phyloP scores from a whole-genome alignment of 2,888 invertebrate species.

The Agriotes lineatus region DNA sequence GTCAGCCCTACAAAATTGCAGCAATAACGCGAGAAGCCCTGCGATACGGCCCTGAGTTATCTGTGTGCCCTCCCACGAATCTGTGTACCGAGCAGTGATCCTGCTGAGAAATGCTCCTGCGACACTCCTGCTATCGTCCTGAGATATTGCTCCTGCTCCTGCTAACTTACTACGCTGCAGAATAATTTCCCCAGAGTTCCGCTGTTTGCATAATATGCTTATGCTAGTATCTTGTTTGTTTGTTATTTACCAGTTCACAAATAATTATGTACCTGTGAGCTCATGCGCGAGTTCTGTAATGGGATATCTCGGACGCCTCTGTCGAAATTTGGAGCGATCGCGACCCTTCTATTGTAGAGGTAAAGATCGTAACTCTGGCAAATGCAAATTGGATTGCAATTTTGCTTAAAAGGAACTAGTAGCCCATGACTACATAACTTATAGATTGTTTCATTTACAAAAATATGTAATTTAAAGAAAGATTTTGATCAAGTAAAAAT shows the following conservation, averaged over 20 bases:
- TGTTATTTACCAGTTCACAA: conserved; percentile 44
- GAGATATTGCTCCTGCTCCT: conserved; percentile 54
- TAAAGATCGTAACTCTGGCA: too few species aligned
- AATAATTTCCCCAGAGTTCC: conserved; percentile 66
- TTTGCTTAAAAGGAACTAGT: too few species aligned
- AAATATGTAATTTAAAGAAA: too few species aligned
- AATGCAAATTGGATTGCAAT: too few species aligned
- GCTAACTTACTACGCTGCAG: conserved; percentile 56
- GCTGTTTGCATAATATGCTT: conserved; percentile 66
- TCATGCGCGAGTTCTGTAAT: conserved; percentile 20
- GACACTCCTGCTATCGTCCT: conserved; percentile 51
- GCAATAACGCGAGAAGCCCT: background rate
- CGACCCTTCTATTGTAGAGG: too few species aligned
- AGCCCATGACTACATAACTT: too few species aligned
- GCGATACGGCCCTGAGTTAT: background rate
- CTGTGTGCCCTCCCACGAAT: conserved; percentile 35
- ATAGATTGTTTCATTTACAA: too few species aligned
- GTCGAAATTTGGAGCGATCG: too few species aligned
- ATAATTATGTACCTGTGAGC: conserved; percentile 41
- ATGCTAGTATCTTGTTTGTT: conserved; percentile 52
- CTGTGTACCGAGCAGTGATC: conserved; percentile 51
- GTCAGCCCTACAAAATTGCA: too few species aligned
- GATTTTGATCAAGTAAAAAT: too few species aligned
- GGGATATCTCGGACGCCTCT: too few species aligned
- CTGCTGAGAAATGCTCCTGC: conserved; percentile 56